These are phyloP conservation scores for Neolamprologus modestus DNA, from an alignment of 2,113 vertebrate species.

Conservation along the genomic window DNA sequence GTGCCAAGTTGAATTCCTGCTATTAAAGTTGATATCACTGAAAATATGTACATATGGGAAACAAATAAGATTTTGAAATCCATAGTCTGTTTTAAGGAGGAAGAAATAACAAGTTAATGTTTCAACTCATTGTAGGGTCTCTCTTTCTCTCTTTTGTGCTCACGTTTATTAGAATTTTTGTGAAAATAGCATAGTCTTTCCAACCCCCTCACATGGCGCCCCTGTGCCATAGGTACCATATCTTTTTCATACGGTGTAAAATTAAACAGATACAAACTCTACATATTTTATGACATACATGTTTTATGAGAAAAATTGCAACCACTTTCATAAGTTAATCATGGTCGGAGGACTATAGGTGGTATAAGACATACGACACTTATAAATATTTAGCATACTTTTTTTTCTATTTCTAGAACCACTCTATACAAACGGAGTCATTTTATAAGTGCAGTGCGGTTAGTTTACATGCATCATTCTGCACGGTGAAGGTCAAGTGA, in stretches of 20 bases:
- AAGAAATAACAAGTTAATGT: neutral
- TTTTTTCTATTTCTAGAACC: neutral
- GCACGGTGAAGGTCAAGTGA: neutral
- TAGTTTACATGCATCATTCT: neutral
- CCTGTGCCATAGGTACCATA: neutral
- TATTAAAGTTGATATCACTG: neutral
- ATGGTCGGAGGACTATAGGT: neutral
- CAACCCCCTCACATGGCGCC: rapidly evolving
- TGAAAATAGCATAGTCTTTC: rapidly evolving
- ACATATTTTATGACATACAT: neutral
- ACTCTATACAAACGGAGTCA: neutral
- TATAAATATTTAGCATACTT: neutral
- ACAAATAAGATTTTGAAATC: neutral
- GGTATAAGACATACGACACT: neutral
- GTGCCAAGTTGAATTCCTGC: neutral
- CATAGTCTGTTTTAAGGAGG: neutral
- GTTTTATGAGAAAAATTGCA: neutral
- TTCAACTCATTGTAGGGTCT: neutral
- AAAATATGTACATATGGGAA: neutral
- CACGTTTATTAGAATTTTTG: neutral
- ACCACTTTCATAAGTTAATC: neutral
- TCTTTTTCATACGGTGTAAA: neutral
- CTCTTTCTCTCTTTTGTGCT: neutral
- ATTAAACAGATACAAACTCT: neutral
- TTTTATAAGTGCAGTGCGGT: neutral